Base-by-base conservation (phyloP, 2,113 vertebrate genomes). In the Pelobates fuscus region DNA sequence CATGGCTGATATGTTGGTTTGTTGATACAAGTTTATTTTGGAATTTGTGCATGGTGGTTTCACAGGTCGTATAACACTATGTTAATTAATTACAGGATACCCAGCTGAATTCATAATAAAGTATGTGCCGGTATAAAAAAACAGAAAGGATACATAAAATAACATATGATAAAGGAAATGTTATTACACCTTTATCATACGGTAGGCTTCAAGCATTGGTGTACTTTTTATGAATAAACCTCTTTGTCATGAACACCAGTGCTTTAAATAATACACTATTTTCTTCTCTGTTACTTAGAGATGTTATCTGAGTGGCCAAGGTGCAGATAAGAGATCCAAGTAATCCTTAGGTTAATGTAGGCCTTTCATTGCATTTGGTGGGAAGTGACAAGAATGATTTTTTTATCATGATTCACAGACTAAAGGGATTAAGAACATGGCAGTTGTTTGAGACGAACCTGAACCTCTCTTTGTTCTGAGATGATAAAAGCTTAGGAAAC, bases 381-480 rank as follows among this genome's bases (percentile, higher is more conserved):
- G 66, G 79, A 80, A 52, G 55, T 81, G 85, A 84, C 81, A 81
- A 77, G 79, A 52, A 74, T 52, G 71, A 87, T 81, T 77, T 59
- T 77, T 59, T 78, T 83, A 81, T 73, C 81, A 76, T 54, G 79
- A 71, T 37, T 80, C 80, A 78, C 80, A 82, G 71, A 83, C 78
- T 83, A 72, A 55, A 78, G 72, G 78, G 82, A 84, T 88, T 85
- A 82, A 2, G 29, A 43, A 57, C 77, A 78, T 76, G 67, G 79
- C 12, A 78, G 76, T 72, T 78, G 52, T 71, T 79, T 80, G 58
- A 85, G 79, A 73, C 12, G 32, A 63, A 43, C 60, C 60, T 62
- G 27, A 52, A 52, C 24, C n/a, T 37, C 14, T 46, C 57, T 41
- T 72, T 72, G 59, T 62, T 54, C 59, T 54, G 2, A 20, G 43